Conservation (phyloP, 2,113 vertebrate genomes). For the Leiothrix lutea region DNA sequence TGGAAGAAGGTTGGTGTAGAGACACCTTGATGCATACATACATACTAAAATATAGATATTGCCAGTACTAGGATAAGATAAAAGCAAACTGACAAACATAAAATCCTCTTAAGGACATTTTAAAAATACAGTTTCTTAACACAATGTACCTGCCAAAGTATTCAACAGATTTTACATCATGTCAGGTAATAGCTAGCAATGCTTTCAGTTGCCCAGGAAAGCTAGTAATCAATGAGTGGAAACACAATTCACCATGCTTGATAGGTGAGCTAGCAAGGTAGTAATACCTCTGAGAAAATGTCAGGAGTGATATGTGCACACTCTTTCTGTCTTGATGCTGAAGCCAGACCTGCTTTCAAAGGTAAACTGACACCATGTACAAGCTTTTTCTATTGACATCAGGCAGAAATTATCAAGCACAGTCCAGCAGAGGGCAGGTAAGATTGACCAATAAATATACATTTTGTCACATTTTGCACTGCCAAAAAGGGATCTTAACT, state of each 20-base stretch:
- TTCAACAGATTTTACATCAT: conserved; percentile 10
- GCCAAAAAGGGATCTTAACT: background rate
- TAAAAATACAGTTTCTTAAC: conserved; percentile 31
- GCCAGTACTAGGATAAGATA: background rate
- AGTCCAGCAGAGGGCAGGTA: background rate
- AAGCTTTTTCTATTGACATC: background rate
- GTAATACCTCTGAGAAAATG: conserved; percentile 29
- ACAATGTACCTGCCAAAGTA: background rate
- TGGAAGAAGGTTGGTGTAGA: background rate
- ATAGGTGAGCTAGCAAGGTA: conserved; percentile 34
- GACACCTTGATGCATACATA: background rate
- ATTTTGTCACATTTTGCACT: background rate
- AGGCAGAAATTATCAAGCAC: conserved; percentile 3
- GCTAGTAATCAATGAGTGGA: conserved; percentile 19
- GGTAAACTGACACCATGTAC: background rate
- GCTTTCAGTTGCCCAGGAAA: background rate
- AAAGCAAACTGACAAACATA: background rate
- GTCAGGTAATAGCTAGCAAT: conserved; percentile 26
- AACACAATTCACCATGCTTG: conserved; percentile 42
- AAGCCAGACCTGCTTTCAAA: background rate
- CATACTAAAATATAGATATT: background rate
- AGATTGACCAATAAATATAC: background rate
- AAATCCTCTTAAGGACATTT: background rate
- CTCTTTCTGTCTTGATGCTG: background rate
- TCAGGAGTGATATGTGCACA: background rate